These are phyloP conservation scores for Bombyx mori DNA, from an alignment of 1,140 invertebrate species.

Conservation along the genomic window ASM3026992v2 NC_085126.1:9545501-9546000, in stretches of 20 bases:
- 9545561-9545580: no score
- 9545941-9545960: neutral
- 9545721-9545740: neutral
- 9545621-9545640: no score
- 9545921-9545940: constrained; percentile 38
- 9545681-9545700: no score
- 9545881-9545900: constrained; percentile 88
- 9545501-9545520: no score
- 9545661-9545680: no score
- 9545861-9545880: constrained; percentile 90
- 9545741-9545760: neutral
- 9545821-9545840: constrained; percentile 79
- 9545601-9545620: no score
- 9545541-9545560: no score
- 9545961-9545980: no score
- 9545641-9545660: no score
- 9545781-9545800: constrained; percentile 68
- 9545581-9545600: no score
- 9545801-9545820: constrained; percentile 76
- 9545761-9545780: constrained; percentile 55
- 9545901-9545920: constrained; percentile 71
- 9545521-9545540: no score
- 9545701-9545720: neutral
- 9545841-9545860: constrained; percentile 84
- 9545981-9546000: no score